These are phyloP conservation scores for Motacilla alba DNA, from an alignment of 2,113 vertebrate species.

Conservation along the genomic window DNA sequence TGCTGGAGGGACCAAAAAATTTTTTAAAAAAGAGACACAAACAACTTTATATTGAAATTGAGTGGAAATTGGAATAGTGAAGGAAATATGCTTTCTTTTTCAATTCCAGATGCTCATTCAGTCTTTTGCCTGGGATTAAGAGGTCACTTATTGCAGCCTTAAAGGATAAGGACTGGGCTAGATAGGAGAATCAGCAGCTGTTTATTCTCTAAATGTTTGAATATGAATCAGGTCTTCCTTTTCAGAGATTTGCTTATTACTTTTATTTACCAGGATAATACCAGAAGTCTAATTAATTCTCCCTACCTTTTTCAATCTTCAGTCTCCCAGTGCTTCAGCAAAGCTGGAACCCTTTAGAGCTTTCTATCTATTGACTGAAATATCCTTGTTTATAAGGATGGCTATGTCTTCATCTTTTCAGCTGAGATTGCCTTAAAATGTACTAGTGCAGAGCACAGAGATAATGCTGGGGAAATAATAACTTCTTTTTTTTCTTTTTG, in stretches of 20 bases:
- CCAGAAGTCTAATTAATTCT: slow-evolving; percentile 62
- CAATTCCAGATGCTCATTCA: slow-evolving; percentile 50
- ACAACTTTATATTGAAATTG: slow-evolving; percentile 32
- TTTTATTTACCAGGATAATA: slow-evolving; percentile 65
- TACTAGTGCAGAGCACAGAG: not conserved
- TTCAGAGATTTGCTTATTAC: slow-evolving; percentile 28
- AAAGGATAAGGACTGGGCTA: slow-evolving; percentile 44
- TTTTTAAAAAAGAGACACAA: not conserved
- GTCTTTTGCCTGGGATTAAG: slow-evolving; percentile 47
- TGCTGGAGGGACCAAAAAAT: not conserved
- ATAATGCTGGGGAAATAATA: slow-evolving; percentile 24
- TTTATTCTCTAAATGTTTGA: slow-evolving; percentile 70
- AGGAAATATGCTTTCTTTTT: slow-evolving; percentile 47
- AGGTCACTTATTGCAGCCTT: slow-evolving; percentile 57
- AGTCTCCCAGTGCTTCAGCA: slow-evolving; percentile 36
- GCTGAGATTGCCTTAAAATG: slow-evolving; percentile 52
- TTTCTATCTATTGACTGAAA: slow-evolving; percentile 55
- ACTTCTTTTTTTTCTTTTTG: not conserved
- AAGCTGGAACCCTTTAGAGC: slow-evolving; percentile 44
- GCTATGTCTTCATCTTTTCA: slow-evolving; percentile 50
- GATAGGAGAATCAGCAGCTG: slow-evolving; percentile 53
- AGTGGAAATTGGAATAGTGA: slow-evolving; percentile 47
- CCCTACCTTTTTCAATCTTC: slow-evolving; percentile 25
- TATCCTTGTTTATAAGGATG: slow-evolving; percentile 51
- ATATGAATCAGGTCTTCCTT: slow-evolving; percentile 53